Percentiles rank a stretch among this genome's conserved stretches.
phyloP scores from a whole-genome alignment of 1,140 invertebrate species.

The Ericerus pela region DNA sequence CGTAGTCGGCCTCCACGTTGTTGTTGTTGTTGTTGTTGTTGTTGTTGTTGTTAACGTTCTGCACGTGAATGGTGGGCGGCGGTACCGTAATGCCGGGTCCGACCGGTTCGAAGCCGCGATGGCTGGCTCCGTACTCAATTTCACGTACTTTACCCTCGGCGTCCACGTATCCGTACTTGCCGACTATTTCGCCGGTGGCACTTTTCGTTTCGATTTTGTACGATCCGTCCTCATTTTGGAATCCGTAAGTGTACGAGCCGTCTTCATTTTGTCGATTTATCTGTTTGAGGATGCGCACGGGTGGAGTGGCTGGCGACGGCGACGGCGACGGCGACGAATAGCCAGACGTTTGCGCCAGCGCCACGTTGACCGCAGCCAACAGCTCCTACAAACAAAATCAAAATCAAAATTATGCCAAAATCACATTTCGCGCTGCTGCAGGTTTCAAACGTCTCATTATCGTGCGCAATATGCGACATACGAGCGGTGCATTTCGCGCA shows the following conservation, averaged over 20 bases:
- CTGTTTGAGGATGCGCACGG: slow-evolving; percentile 52
- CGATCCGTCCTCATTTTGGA: slow-evolving; percentile 75
- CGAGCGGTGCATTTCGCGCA: too few relatives aligned
- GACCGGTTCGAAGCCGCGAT: slow-evolving; percentile 54
- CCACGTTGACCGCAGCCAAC: not conserved
- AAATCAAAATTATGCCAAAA: too few relatives aligned
- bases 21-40: slow-evolving; percentile 26
- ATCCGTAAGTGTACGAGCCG: slow-evolving; percentile 73
- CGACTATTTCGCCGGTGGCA: slow-evolving; percentile 61
- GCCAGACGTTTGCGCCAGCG: not conserved
- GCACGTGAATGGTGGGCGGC: slow-evolving; percentile 43
- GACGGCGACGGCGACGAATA: slow-evolving; percentile 16
- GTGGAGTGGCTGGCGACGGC: slow-evolving; percentile 30
- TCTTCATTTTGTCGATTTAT: slow-evolving; percentile 66
- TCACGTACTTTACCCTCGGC: slow-evolving; percentile 52
- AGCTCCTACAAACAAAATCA: too few relatives aligned
- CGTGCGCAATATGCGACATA: too few relatives aligned
- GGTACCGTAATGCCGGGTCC: slow-evolving; percentile 64
- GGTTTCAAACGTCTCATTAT: too few relatives aligned
- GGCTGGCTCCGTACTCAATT: slow-evolving; percentile 61
- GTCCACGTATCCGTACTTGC: slow-evolving; percentile 69
- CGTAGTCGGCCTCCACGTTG: slow-evolving; percentile 39
- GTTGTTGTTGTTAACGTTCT: slow-evolving; percentile 64
- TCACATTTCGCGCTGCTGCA: too few relatives aligned
- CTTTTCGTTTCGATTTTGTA: slow-evolving; percentile 85